Base-by-base conservation (phyloP, 2,888 invertebrate species). In the Athrips mouffetella region DNA sequence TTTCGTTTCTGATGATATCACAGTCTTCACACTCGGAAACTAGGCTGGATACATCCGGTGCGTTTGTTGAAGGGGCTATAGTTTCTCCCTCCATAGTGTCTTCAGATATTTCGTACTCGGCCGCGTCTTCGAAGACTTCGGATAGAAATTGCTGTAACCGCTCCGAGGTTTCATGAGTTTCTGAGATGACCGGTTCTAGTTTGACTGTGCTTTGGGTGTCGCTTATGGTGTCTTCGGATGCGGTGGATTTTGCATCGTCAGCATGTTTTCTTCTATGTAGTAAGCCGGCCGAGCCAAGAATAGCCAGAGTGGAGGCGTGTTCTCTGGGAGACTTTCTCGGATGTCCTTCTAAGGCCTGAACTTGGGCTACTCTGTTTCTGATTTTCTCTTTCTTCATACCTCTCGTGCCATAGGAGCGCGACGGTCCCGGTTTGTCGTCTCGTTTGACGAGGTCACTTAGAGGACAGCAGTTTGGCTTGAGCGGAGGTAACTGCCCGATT, bases 321-420 rank as follows among this genome's bases (percentile, higher is more conserved):
- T 96, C 96, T 16, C 96, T 87, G 0, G 96, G 96, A 0, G 95
- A 96, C 69, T 96, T 96, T 31, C 96, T 85, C 0, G 96, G 94
- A 52, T 91, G 92, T 23, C 85, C 84, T 40, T 90, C 90, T 3
- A 80, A 54, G 1, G 85, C 80, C 18, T 78, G 50, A 1, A 81
- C 45, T 41, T 74, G 71, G 0, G 78, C 74, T 0, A 80, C 73
- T 1, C 81, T 72, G 51, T 80, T 80, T 40, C 76, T 66, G 4
- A 79, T 70, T 50, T 73, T 77, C 55, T 74, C 78, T 52, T 79
- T 77, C 55, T 86, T 84, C 78, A 76, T 82, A 0, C 83, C 86
- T 30, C 86, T 72, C 10, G 88, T 89, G 45, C 82, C 80, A 57
- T 85, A 83, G 3, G 75, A 68, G 8, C 86, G 69, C 5, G 84